phyloP scores from a whole-genome alignment of 2,888 invertebrate genomes.

The Boloria selene region DNA sequence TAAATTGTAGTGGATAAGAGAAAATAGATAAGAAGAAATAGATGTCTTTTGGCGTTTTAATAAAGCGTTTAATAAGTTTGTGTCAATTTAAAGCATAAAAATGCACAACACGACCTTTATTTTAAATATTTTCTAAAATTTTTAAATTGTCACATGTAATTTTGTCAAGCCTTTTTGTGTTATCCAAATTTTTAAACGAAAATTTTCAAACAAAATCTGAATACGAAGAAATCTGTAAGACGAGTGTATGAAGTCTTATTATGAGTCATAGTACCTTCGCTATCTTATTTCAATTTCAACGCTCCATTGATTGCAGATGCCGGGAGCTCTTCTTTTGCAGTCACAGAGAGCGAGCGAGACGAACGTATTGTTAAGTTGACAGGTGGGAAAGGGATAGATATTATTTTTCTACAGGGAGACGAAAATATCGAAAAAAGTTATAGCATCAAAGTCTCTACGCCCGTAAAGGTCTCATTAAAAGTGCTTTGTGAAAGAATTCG shows the following conservation, averaged over 20 bases:
- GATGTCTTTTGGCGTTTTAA: too few relatives aligned
- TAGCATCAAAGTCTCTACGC: conserved; percentile 75
- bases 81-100: too few relatives aligned
- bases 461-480: conserved; percentile 79
- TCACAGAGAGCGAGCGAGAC: conserved; percentile 58
- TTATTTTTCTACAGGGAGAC: conserved; percentile 67
- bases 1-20: too few relatives aligned
- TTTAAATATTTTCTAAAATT: too few relatives aligned
- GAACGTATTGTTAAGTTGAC: conserved; percentile 43
- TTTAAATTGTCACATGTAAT: background rate
- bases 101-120: too few relatives aligned
- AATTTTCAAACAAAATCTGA: conserved; percentile 18
- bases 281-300: conserved; percentile 81
- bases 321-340: conserved; percentile 71
- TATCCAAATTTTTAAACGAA: background rate
- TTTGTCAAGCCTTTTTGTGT: background rate
- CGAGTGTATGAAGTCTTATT: conserved; percentile 48
- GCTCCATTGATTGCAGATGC: conserved; percentile 81
- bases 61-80: too few relatives aligned
- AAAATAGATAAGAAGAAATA: too few relatives aligned
- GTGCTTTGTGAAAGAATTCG: conserved; percentile 75
- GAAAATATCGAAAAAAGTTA: conserved; percentile 80
- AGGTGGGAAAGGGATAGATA: conserved; percentile 54
- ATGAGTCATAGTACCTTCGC: conserved; percentile 69
- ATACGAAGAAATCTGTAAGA: conserved; percentile 33